phyloP scores from a whole-genome alignment of 2,888 invertebrate species.

The Heliothis peltigera region DNA sequence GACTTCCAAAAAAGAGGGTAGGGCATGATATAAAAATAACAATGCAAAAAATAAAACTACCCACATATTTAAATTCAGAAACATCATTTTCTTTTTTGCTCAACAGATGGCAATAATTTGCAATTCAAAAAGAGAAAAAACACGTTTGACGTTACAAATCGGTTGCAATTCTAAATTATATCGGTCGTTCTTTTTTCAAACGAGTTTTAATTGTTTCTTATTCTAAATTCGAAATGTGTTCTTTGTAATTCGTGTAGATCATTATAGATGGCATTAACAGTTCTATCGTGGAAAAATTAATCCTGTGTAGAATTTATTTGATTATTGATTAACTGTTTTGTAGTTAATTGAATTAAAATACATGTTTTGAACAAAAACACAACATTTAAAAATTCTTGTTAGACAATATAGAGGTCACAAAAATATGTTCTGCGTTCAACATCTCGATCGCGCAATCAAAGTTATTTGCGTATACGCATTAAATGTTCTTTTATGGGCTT shows the following conservation, averaged over 20 bases:
- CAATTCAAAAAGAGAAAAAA: conserved; percentile 22
- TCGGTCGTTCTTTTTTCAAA: background rate
- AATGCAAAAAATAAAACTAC: conserved; percentile 24
- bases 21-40: no score
- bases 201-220: background rate
- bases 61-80: conserved; percentile 7
- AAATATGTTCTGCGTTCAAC: background rate
- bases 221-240: background rate
- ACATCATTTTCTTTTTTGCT: conserved; percentile 5
- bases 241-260: conserved; percentile 18
- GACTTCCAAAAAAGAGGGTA: background rate
- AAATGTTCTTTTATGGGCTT: conserved; percentile 12
- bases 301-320: background rate
- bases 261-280: conserved; percentile 50
- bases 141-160: conserved; percentile 1
- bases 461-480: conserved; percentile 48
- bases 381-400: background rate
- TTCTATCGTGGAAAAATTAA: background rate
- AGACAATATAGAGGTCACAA: background rate
- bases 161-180: background rate
- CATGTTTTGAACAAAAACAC: background rate
- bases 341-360: background rate
- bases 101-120: conserved; percentile 29
- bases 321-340: background rate
- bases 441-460: conserved; percentile 74